Conservation (phyloP, 1,140 invertebrate genomes). For the Hycleus phaleratus region DNA sequence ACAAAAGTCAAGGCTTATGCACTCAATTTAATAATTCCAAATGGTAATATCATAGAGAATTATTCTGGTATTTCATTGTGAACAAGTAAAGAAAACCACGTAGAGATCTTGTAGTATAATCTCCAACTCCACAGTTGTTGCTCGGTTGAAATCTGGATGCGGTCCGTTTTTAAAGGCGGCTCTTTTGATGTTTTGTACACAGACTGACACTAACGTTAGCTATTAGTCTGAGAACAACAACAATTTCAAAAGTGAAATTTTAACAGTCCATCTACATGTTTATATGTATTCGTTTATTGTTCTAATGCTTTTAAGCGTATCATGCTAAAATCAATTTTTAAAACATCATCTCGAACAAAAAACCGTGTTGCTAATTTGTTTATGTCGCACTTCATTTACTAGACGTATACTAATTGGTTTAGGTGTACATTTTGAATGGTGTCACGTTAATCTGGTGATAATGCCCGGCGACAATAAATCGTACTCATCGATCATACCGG, state of each 20-base stretch:
- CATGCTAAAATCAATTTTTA: conserved; percentile 7
- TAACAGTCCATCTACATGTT: no score
- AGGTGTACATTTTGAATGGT: conserved; percentile 1
- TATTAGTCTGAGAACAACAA: no score
- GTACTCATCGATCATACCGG: background rate
- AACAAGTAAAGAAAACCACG: no score
- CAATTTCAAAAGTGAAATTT: no score
- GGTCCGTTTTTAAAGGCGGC: background rate
- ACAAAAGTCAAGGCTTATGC: no score
- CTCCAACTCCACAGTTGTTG: background rate
- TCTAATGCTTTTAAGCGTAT: conserved; percentile 7
- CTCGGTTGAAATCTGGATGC: background rate
- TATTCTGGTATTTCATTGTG: no score
- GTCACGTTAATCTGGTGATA: conserved; percentile 3
- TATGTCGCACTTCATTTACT: conserved; percentile 7
- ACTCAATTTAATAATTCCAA: no score
- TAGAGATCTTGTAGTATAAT: background rate
- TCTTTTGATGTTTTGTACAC: conserved; percentile 1
- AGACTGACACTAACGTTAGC: background rate
- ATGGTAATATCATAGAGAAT: no score
- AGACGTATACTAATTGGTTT: conserved; percentile 3
- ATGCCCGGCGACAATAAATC: background rate
- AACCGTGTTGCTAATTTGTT: conserved; percentile 8
- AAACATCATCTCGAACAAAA: background rate
- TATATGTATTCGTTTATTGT: background rate